Base-by-base conservation (phyloP, 1,140 invertebrate species). In the Caenorhabditis tropicalis region DNA sequence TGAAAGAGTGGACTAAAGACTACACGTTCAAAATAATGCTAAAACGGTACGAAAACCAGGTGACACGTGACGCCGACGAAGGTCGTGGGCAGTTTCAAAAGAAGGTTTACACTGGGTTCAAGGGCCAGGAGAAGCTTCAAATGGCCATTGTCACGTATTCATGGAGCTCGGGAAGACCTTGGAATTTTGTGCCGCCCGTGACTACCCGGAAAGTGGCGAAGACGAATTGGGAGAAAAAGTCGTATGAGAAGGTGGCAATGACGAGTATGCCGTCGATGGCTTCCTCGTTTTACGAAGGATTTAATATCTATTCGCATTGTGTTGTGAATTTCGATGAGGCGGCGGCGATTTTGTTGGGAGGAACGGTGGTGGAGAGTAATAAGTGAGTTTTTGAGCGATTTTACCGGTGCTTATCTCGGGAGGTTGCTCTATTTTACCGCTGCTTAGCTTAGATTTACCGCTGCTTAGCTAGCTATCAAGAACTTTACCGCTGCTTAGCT, bases 271-370 rank as follows among this genome's bases (percentile, higher is more conserved):
- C 65, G 24, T 36, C 43, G 24, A 74, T 43, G 36, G n/a, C 33
- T 5, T 74, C 65, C 9, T 29, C 65, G 36, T 74, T 12, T 46
- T 74, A 43, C 36, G 65, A 74, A 1, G 65, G 65, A 39, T 74
- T 74, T 36, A 74, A 74, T 46, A 74, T 74, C 36, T 74, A 43
- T 46, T 74, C 65, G 2, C 65, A 74, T 74, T 74, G 65, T 15
- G 15, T 74, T 46, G 65, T 74, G 6, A 24, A 3, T 43, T 74
- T 74, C 36, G 65, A 74, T 24, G 65, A 74, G 65, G 65, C 65
- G 1, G 36, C 65, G 1, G 65, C 65, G n/a, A 74, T 74, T 24
- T 43, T 74, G 65, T 24, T 74, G 0, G 65, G 65, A 24, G 65
- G 36, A 5, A 74, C 65, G 0, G 5, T 24, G 19, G 36, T 74